phyloP scores from a whole-genome alignment of 92 coral and sea anemone genomes.

The Zoanthus sociatus region DNA sequence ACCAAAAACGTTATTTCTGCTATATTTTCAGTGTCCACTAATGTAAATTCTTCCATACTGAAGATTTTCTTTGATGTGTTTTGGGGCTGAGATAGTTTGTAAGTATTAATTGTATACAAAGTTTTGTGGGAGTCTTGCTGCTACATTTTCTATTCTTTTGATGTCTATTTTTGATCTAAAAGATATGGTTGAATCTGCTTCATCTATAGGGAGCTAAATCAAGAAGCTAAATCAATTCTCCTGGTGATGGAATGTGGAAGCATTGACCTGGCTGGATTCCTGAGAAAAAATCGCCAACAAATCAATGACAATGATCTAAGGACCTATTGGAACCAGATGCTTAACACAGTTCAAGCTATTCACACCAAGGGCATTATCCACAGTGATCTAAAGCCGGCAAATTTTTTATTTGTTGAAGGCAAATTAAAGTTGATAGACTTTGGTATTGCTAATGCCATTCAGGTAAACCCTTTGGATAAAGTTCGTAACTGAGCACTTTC shows the following conservation, averaged over 20 bases:
- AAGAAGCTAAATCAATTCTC: constrained; percentile 71
- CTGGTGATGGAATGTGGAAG: constrained; percentile 96
- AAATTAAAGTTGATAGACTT: constrained; percentile 93
- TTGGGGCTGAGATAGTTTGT: too few species aligned
- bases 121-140: too few species aligned
- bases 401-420: constrained; percentile 94
- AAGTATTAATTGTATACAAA: too few species aligned
- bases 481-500: too few species aligned
- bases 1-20: too few species aligned
- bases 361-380: constrained; percentile 91
- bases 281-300: constrained; percentile 82
- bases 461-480: constrained; percentile 55
- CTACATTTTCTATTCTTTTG: too few species aligned
- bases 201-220: constrained; percentile 84
- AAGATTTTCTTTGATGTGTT: too few species aligned
- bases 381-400: constrained; percentile 96
- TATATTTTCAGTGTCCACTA: too few species aligned
- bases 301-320: constrained; percentile 77
- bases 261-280: constrained; percentile 90
- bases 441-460: constrained; percentile 97
- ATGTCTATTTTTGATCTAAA: not conserved
- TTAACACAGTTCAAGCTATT: constrained; percentile 93
- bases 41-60: too few species aligned
- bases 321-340: constrained; percentile 93
- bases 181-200: not conserved